Evolutionary conservation across 2,888 invertebrate genomes (phyloP).

Genomic region (Nomada flava): DNA sequence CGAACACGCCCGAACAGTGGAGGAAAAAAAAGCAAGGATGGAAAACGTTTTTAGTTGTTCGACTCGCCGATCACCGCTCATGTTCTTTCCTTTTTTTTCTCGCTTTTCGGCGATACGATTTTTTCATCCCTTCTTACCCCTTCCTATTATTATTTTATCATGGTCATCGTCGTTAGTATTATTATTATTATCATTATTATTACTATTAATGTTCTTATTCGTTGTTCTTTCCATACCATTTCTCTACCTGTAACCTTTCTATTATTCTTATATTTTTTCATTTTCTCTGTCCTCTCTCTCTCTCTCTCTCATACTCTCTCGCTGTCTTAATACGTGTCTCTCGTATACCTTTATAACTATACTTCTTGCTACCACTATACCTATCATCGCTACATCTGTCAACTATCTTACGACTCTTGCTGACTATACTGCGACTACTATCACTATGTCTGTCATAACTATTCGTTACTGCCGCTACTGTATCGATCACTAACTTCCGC

Average conservation of each 20-base stretch:
- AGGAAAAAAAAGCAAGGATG: background rate
- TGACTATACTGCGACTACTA: slow-evolving; percentile 9
- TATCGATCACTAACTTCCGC: background rate
- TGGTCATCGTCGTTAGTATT: background rate
- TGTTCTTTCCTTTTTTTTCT: slow-evolving; percentile 48
- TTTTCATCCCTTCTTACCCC: slow-evolving; percentile 15
- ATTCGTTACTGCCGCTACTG: background rate
- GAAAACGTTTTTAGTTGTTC: slow-evolving; percentile 18
- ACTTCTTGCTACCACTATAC: slow-evolving; percentile 50
- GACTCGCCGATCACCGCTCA: slow-evolving; percentile 33
- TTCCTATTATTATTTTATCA: background rate
- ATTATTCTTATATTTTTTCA: background rate
- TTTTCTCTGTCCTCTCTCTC: slow-evolving; percentile 27
- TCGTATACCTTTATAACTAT: slow-evolving; percentile 56
- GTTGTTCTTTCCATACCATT: background rate
- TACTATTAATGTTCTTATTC: background rate
- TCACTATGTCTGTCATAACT: slow-evolving; percentile 37
- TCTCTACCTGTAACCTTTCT: background rate
- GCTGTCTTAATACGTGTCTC: slow-evolving; percentile 46
- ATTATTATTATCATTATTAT: background rate
- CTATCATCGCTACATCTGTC: background rate
- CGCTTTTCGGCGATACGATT: slow-evolving; percentile 58
- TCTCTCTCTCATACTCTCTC: slow-evolving; percentile 51
- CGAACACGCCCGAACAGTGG: too few relatives aligned
- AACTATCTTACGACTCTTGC: background rate